A percentile compares a stretch with the other conserved stretches of the same genome.
phyloP scores from a whole-genome alignment of 1,140 invertebrate genomes.

The Thrips palmi region DNA sequence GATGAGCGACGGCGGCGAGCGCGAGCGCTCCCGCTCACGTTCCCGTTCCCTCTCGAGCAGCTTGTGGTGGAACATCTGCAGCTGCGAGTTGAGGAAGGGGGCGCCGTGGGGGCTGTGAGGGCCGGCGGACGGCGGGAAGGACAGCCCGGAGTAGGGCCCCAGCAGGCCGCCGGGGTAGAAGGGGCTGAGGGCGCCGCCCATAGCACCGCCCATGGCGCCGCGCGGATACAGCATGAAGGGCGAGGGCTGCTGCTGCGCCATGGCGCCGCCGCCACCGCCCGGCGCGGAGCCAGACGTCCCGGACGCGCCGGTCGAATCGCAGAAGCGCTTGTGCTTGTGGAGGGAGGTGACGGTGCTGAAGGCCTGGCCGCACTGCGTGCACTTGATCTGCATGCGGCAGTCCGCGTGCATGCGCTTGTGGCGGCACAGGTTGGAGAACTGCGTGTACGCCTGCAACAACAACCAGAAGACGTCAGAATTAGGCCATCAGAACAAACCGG shows the following conservation, averaged over 20 bases:
- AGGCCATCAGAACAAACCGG: too few species aligned
- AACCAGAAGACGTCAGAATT: too few species aligned
- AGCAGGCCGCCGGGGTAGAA: conserved; percentile 21
- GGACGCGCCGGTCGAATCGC: conserved; percentile 56
- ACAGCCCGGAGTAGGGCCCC: too few species aligned
- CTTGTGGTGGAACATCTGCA: too few species aligned
- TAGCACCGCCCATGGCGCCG: background rate
- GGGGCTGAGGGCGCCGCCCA: background rate
- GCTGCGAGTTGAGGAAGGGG: too few species aligned
- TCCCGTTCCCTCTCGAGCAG: too few species aligned
- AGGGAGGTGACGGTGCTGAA: conserved; percentile 75
- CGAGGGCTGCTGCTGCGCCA: conserved; percentile 23
- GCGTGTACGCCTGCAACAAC: conserved; percentile 84
- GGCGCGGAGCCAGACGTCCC: too few species aligned
- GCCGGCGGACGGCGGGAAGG: too few species aligned
- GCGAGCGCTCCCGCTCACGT: too few species aligned
- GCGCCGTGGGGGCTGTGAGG: too few species aligned
- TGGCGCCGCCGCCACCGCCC: conserved; percentile 13
- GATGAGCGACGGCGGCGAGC: conserved; percentile 21
- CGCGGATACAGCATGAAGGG: conserved; percentile 19
- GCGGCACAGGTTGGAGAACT: conserved; percentile 98
- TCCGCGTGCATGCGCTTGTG: conserved; percentile 97
- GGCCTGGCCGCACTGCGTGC: conserved; percentile 76
- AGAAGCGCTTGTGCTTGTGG: conserved; percentile 69
- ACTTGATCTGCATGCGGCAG: conserved; percentile 75